Evolutionary conservation across 2,797 vertebrate species (phyloP), one percentile per base, ranked within the genome.

Genomic region (Anguilla pacifica): DNA sequence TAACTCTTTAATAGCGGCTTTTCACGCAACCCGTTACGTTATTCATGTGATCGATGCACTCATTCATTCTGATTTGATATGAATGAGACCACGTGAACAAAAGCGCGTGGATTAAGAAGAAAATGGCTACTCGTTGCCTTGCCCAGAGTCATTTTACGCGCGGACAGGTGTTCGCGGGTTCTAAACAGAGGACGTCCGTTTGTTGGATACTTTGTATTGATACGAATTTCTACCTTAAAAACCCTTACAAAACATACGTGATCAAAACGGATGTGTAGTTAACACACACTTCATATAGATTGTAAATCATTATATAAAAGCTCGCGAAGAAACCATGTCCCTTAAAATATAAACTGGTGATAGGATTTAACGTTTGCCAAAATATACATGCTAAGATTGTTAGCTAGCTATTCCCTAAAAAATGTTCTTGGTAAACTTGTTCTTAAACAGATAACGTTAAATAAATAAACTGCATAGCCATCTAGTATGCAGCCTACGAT

Each of bases 21-120:
- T 43, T 31, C 72, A 39, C 2, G 43, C 79, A 25, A 82, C 43
- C 79, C 13, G 64, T n/a, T 67, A 25, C 9, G 2, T 49, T 82
- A 82, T 51, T n/a, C 6, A n/a, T 49, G 49, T 51, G 46, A 46
- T 79, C 35, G 43, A 79, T 46, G 25, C 2, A n/a, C 25, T 82
- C 79, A 51, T 51, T 82, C 79, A 82, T 82, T 82, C 79, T 82
- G 79, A 82, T 51, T 49, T 82, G 46, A 82, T 49, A 82, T 51
- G 46, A 82, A 51, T 51, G 43, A 82, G 79, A 82, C 46, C 46
- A 82, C 79, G 43, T 82, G 79, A 82, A 82, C 46, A 11, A 82
- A 79, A 25, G 79, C 79, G 46, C 46, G 25, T 51, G 46, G 43
- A 79, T 79, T 79, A 46, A 49, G 79, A 49, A 81, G 77, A 51